A percentile compares a stretch with the other conserved stretches of the same genome.
These are phyloP conservation scores for Drosophila paramelanica DNA, from an alignment of 2,888 invertebrate genomes.

Conservation along the genomic window DNA sequence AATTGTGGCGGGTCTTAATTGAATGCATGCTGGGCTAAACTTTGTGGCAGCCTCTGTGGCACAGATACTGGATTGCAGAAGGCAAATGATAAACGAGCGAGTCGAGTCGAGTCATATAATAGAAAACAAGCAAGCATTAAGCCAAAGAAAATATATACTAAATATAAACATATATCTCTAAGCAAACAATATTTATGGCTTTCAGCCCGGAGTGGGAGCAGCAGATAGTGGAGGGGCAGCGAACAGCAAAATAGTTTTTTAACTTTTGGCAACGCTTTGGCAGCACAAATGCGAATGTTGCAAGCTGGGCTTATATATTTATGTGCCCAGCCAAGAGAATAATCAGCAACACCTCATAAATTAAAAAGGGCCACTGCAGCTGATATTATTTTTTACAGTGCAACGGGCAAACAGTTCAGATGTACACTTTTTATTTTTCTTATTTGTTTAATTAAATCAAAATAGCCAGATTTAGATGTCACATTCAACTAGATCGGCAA, in stretches of 20 bases:
- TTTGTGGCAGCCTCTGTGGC: slow-evolving; percentile 44
- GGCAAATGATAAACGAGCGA: slow-evolving; percentile 69
- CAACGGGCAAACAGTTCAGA: slow-evolving; percentile 7
- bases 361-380: slow-evolving; percentile 32
- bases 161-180: slow-evolving; percentile 32
- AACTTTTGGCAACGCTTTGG: slow-evolving; percentile 59
- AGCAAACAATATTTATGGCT: slow-evolving; percentile 76
- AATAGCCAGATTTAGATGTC: no score
- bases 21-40: slow-evolving; percentile 69
- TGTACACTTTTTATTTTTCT: not conserved
- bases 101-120: slow-evolving; percentile 56
- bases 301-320: slow-evolving; percentile 57
- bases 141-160: slow-evolving; percentile 53
- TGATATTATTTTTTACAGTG: slow-evolving; percentile 14
- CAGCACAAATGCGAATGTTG: slow-evolving; percentile 5
- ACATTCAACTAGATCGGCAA: no score
- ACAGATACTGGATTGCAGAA: slow-evolving; percentile 39
- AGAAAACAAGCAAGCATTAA: slow-evolving; percentile 74
- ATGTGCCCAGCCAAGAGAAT: slow-evolving; percentile 60
- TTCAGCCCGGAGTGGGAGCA: slow-evolving; percentile 19
- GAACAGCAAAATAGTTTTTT: no score
- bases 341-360: slow-evolving; percentile 79
- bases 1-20: slow-evolving; percentile 62
- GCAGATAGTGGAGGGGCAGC: not conserved
- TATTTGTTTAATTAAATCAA: no score